Conservation (phyloP, 2,113 vertebrate species). For the Bubo blakistoni region DNA sequence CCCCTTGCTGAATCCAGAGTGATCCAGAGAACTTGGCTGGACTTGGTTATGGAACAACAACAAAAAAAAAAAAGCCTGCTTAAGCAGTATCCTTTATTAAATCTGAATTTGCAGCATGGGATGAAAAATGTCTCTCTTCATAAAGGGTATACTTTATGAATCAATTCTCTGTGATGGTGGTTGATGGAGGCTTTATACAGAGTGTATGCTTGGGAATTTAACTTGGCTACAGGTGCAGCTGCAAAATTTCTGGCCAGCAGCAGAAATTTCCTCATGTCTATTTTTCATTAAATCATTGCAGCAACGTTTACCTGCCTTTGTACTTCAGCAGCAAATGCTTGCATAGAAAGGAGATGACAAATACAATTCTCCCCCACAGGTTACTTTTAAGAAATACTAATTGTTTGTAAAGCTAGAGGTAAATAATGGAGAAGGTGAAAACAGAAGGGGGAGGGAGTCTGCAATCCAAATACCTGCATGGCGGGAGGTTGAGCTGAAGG, state of each 20-base stretch:
- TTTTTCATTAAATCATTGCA: not conserved
- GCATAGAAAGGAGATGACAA: not conserved
- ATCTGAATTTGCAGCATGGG: not conserved
- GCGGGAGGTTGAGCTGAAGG: not conserved
- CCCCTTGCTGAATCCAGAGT: not conserved
- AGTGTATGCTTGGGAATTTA: not conserved
- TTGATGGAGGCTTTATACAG: not conserved
- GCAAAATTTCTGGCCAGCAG: not conserved
- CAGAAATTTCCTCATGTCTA: not conserved
- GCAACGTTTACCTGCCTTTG: not conserved
- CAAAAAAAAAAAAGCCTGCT: not conserved
- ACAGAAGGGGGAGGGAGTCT: not conserved
- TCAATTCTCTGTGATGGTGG: not conserved
- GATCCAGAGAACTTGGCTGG: not conserved
- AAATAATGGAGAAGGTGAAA: not conserved
- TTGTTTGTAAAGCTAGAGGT: not conserved
- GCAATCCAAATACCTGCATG: not conserved
- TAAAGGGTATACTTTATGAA: not conserved
- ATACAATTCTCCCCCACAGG: not conserved
- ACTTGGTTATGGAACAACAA: not conserved
- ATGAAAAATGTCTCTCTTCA: not conserved
- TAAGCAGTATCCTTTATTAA: not conserved
- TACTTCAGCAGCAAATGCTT: not conserved
- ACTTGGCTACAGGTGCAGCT: not conserved
- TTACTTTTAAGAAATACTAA: not conserved